Base-by-base conservation (phyloP, 2,888 invertebrate species). In the Papilio demoleus region DNA sequence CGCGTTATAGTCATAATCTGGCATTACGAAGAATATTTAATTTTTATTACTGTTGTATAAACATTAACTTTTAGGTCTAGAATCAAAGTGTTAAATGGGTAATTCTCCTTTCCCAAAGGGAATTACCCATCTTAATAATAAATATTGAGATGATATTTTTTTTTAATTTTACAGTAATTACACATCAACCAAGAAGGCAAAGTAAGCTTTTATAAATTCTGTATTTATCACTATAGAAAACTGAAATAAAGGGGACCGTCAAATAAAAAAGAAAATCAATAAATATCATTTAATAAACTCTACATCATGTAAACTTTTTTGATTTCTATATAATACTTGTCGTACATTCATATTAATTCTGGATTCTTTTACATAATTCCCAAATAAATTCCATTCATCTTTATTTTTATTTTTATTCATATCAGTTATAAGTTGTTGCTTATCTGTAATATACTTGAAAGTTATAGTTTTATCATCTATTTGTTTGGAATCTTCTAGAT, bases 281-380 rank as follows among this genome's bases (percentile, higher is more conserved):
- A 68, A 76, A 74, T 78, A 78, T 79, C 79, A 70, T 75, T 70
- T 73, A 69, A 71, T 60, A 69, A 60, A 65, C n/a, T 50, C 12
- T 60, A 65, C 24, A 79, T 81, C 78, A 70, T 69, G 72, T 77
- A 94, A 85, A 79, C 79, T 81, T 66, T 73, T 87, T 76, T 95
- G 94, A 70, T 93, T 94, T 76, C 92, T 87, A 83, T 93, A 92
- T 78, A 97, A 89, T 40, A 99, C 98, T 92, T 99, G 99, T 81
- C 99, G 92, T 8, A 99, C 95, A 93, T 99, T 99, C 74, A 99
- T 94, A 92, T 99, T 99, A 67, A 99, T 97, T 81, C 99, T 94
- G 38, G 96, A 96, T 76, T 93, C 92, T 63, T 90, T 85, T 53
- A 97, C 86, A 86, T 96, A 98, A 61, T 89, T 83, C 22, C 88